phyloP scores from a whole-genome alignment of 2,888 invertebrate genomes.

The Zaprionus obscuricornis region DNA sequence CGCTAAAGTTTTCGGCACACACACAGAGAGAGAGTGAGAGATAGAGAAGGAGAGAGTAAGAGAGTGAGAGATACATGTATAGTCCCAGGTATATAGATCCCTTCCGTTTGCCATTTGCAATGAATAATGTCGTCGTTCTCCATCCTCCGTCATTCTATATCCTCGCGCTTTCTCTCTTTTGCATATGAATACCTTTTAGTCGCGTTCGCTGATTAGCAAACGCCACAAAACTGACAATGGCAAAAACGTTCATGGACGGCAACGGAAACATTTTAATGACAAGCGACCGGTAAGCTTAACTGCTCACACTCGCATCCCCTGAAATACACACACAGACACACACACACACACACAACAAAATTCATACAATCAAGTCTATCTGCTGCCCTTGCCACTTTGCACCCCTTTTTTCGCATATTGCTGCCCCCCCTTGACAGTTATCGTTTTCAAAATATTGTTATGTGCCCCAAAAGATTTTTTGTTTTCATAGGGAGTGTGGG shows the following conservation, averaged over 20 bases:
- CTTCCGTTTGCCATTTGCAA: slow-evolving; percentile 75
- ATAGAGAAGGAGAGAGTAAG: too few relatives aligned
- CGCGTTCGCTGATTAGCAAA: slow-evolving; percentile 70
- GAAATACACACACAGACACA: too few relatives aligned
- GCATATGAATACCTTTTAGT: slow-evolving; percentile 74
- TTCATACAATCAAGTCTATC: too few relatives aligned
- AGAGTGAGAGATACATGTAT: slow-evolving; percentile 2
- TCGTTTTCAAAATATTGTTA: slow-evolving; percentile 72
- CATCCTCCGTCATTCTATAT: slow-evolving; percentile 14
- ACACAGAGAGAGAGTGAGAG: slow-evolving; percentile 7
- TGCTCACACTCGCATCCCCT: not conserved
- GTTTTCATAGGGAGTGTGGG: not conserved
- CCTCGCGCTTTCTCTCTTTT: slow-evolving; percentile 49
- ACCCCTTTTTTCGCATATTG: slow-evolving; percentile 39
- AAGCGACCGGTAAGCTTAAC: slow-evolving; percentile 43
- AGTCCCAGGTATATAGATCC: slow-evolving; percentile 51
- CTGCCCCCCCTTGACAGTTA: slow-evolving; percentile 72
- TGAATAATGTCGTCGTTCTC: slow-evolving; percentile 63
- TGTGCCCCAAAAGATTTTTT: slow-evolving; percentile 58
- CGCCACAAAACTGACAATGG: slow-evolving; percentile 69
- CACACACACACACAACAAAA: too few relatives aligned
- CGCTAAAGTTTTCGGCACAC: slow-evolving; percentile 59
- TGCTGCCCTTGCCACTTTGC: not conserved
- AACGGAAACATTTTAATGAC: slow-evolving; percentile 75
- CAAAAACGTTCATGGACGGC: slow-evolving; percentile 20